phyloP scores from a whole-genome alignment of 1,140 invertebrate genomes.

The Ridgeia piscesae region DNA sequence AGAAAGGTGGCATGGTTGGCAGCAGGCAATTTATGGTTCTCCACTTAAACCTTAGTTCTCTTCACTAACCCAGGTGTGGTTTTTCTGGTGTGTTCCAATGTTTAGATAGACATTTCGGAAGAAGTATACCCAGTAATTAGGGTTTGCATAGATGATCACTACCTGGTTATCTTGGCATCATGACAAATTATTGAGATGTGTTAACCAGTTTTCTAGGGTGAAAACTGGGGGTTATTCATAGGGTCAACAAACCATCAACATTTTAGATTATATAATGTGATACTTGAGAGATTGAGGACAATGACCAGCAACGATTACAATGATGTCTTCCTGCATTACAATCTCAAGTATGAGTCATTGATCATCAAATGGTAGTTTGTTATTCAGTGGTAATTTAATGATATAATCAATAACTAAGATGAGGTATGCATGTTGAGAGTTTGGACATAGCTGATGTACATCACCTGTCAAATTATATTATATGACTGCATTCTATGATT shows the following conservation, averaged over 20 bases:
- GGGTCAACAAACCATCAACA: not conserved
- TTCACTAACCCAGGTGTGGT: not conserved
- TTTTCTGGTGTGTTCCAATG: not conserved
- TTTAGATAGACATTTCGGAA: not conserved
- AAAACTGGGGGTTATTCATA: not conserved
- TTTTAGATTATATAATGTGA: not conserved
- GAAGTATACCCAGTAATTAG: not conserved
- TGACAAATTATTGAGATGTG: not conserved
- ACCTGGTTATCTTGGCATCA: not conserved
- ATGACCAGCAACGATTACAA: not conserved
- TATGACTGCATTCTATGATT: not conserved
- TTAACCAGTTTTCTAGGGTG: not conserved
- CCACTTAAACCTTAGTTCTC: too few species aligned
- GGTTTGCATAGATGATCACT: not conserved
- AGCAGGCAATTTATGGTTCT: not conserved
- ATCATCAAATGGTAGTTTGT: not conserved
- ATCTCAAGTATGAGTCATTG: not conserved
- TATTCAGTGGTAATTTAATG: not conserved
- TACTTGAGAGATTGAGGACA: not conserved
- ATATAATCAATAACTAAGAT: not conserved
- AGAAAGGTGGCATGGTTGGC: not conserved
- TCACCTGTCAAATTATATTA: not conserved
- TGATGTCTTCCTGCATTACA: not conserved
- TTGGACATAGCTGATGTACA: not conserved
- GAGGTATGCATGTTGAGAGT: not conserved